phyloP scores from a whole-genome alignment of 2,797 vertebrate genomes.

The Tinamus major region DNA sequence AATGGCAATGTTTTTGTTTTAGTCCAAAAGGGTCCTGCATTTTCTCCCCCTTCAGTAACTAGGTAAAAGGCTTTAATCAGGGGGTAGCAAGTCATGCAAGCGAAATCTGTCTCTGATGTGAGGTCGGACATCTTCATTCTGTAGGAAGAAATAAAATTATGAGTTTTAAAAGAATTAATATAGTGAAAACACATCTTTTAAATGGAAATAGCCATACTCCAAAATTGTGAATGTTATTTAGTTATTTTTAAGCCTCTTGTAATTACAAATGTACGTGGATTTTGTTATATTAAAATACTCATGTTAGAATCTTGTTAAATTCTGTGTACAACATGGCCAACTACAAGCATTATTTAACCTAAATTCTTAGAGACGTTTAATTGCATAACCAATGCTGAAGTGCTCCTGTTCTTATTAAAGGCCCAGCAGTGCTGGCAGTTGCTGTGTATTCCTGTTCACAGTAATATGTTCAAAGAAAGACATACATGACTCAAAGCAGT shows the following conservation, averaged over 20 bases:
- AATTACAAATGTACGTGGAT: accelerated
- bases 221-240: accelerated
- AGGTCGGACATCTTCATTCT: slow-evolving; percentile 98
- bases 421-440: not conserved
- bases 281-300: accelerated
- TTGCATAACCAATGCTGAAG: accelerated
- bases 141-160: slow-evolving; percentile 2
- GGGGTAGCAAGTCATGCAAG: slow-evolving; percentile 97
- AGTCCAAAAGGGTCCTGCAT: slow-evolving; percentile 89
- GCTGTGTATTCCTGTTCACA: not conserved
- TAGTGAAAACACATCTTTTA: not conserved
- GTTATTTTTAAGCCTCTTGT: not conserved
- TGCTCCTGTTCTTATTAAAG: not conserved
- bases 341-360: accelerated
- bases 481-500: accelerated
- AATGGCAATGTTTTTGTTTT: slow-evolving; percentile 93
- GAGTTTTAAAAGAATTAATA: not conserved
- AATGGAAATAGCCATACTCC: not conserved
- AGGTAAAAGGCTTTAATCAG: slow-evolving; percentile 87
- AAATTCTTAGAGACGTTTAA: accelerated
- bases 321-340: not conserved
- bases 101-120: slow-evolving; percentile 97
- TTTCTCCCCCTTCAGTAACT: slow-evolving; percentile 80
- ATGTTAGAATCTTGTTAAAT: not conserved
- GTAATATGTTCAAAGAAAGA: not conserved